Base-by-base conservation (phyloP, 2,797 vertebrate species). In the Crenichthys baileyi region DNA sequence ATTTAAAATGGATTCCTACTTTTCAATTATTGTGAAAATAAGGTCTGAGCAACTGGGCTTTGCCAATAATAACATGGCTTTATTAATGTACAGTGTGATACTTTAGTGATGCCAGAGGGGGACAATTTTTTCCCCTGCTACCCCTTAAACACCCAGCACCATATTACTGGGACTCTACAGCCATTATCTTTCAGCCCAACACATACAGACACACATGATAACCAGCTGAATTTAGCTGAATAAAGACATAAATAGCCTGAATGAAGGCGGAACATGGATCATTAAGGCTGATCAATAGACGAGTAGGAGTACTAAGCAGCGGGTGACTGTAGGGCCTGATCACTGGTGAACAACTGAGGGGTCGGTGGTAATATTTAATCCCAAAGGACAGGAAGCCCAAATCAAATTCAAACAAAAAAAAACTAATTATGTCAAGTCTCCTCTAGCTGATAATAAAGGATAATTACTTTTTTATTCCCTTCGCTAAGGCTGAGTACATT, bases 391-490 rank as follows among this genome's bases (percentile, higher is more conserved):
- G 86, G 88, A 89, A 88, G 89, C 74, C 76, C 72, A 94, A 94
- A 94, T 94, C 89, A 92, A 86, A 83, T 88, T 89, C 85, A 91
- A 36, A 76, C 24, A 71, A 75, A 83, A 83, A 90, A 92, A 90
- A 90, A 39, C 91, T 94, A 94, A 96, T 95, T 94, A 95, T 93
- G 94, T 93, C 92, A 93, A 86, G 88, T 93, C 93, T 95, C 90
- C 91, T 94, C 93, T 94, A 90, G 87, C 87, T 94, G 94, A 95
- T 95, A 93, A 95, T 95, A 95, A 94, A 96, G 94, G 93, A 95
- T 95, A 96, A 96, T 96, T 95, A 94, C 93, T 94, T 95, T 94
- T 94, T 94, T 94, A 95, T 95, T 94, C 88, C 87, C 84, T 79
- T 83, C 68, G 79, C 93, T 87, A 83, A 85, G 88, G 91, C 89